Percentiles rank a stretch among this genome's conserved stretches.
phyloP scores from a whole-genome alignment of 2,797 vertebrate genomes.

The Ptychobarbus kaznakovi region DNA sequence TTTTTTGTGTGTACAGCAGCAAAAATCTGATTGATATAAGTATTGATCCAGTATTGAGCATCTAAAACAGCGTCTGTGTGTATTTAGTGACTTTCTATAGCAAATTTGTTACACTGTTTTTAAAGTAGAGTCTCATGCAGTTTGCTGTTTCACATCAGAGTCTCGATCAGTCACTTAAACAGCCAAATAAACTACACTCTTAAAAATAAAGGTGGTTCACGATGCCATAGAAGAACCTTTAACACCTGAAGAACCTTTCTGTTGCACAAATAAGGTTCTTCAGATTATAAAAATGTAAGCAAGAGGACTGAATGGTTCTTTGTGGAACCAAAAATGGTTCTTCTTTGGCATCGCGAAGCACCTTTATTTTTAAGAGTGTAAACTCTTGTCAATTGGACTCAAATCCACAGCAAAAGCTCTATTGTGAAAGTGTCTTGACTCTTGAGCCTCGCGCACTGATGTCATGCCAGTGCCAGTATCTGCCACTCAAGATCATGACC shows the following conservation, averaged over 20 bases:
- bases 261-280: no score
- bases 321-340: no score
- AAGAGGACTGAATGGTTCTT: no score
- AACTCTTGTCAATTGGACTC: neutral
- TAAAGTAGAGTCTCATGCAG: neutral
- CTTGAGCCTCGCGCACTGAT: neutral
- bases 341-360: no score
- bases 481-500: constrained; percentile 34
- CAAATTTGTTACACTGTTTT: neutral
- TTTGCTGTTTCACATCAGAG: neutral
- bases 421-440: neutral
- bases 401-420: neutral
- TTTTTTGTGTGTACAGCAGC: neutral
- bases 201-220: no score
- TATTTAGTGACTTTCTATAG: neutral
- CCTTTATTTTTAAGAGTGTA: no score
- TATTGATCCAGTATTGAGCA: neutral
- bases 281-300: no score
- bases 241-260: no score
- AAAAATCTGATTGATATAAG: neutral
- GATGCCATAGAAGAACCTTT: no score
- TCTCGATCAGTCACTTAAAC: neutral
- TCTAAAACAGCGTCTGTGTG: neutral
- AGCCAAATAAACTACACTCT: neutral
- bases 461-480: constrained; percentile 29